Conservation (phyloP, 2,888 invertebrate species). For the Drosophila ezoana region DNA sequence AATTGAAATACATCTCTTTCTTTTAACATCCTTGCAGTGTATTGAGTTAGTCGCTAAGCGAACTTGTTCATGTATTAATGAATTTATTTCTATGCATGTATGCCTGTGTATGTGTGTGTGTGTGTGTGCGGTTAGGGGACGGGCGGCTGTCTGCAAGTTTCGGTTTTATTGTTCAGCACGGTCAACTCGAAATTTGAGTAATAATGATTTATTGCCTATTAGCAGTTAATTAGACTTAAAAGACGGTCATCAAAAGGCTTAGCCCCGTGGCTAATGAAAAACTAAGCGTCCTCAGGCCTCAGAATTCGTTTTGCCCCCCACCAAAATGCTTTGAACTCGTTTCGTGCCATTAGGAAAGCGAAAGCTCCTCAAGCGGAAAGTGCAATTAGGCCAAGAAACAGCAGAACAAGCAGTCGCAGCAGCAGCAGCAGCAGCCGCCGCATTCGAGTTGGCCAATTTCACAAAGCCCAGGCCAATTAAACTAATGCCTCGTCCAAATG, state of each 20-base stretch:
- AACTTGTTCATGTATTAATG: constrained; percentile 39
- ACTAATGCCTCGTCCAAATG: constrained; percentile 58
- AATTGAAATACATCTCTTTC: neutral
- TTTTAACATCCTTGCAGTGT: constrained; percentile 19
- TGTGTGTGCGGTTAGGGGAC: constrained; percentile 7
- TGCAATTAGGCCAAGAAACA: constrained; percentile 69
- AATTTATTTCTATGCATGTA: constrained; percentile 60
- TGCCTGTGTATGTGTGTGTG: constrained; percentile 9
- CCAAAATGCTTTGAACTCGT: constrained; percentile 73
- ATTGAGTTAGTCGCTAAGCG: constrained; percentile 23
- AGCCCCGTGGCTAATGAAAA: constrained; percentile 75
- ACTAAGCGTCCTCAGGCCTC: constrained; percentile 56
- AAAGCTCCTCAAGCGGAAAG: constrained; percentile 67
- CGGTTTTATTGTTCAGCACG: constrained; percentile 52
- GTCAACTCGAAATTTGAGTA: constrained; percentile 71
- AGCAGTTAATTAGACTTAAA: constrained; percentile 82
- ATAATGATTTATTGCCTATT: constrained; percentile 81
- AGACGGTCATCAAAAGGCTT: constrained; percentile 74
- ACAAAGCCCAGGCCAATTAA: constrained; percentile 62
- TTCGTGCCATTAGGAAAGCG: constrained; percentile 66
- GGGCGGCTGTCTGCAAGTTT: constrained; percentile 14
- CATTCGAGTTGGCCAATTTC: constrained; percentile 56
- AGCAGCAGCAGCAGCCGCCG: constrained; percentile 15
- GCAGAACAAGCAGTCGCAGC: constrained; percentile 1
- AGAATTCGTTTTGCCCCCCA: neutral